phyloP scores from a whole-genome alignment of 1,140 invertebrate species.

The Ganaspis sp. region DNA sequence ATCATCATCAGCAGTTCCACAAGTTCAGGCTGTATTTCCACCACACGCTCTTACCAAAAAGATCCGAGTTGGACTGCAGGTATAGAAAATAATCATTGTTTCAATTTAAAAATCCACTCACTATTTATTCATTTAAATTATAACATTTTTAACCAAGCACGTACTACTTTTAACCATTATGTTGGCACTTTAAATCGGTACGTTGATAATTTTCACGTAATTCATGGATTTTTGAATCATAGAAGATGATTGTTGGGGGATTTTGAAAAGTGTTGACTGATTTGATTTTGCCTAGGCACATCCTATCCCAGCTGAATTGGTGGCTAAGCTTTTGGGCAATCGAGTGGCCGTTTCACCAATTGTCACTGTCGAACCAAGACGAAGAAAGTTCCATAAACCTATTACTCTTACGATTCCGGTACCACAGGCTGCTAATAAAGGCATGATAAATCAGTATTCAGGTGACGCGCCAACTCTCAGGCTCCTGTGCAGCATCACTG shows the following conservation, averaged over 20 bases:
- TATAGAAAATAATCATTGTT: conserved; percentile 68
- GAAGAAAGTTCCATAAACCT: conserved; percentile 97
- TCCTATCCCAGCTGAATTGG: conserved; percentile 89
- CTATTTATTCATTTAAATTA: conserved; percentile 28
- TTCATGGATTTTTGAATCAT: not conserved
- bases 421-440: conserved; percentile 89
- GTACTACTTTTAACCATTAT: not conserved
- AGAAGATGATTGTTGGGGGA: not conserved
- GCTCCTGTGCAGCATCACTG: conserved; percentile 95
- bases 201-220: not conserved
- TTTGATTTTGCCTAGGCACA: conserved; percentile 84
- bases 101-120: not conserved
- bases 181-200: not conserved
- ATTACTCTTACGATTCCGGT: conserved; percentile 97
- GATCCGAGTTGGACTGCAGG: conserved; percentile 96
- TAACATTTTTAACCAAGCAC: not conserved
- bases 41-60: conserved; percentile 95
- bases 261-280: not conserved
- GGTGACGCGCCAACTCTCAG: conserved; percentile 88
- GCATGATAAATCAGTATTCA: conserved; percentile 93
- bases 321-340: conserved; percentile 91
- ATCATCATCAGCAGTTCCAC: conserved; percentile 94
- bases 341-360: conserved; percentile 95
- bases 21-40: conserved; percentile 97
- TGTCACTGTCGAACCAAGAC: conserved; percentile 95